phyloP scores from a whole-genome alignment of 1,140 invertebrate genomes.

The Drosophila kanapiae region DNA sequence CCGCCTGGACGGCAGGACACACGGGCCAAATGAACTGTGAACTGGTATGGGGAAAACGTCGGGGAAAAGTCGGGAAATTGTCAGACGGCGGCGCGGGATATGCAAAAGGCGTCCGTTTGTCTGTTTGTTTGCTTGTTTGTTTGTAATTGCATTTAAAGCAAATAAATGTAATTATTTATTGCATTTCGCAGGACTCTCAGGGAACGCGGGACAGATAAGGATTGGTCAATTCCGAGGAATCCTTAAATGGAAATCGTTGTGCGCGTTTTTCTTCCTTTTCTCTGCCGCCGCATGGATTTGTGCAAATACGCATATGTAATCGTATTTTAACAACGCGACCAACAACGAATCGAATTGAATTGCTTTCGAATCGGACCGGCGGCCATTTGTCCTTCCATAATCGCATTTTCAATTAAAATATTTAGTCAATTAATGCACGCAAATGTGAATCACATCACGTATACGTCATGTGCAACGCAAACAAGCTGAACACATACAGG shows the following conservation, averaged over 20 bases:
- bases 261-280: conserved; percentile 7
- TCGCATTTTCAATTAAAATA: conserved; percentile 79
- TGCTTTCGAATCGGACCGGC: conserved; percentile 8
- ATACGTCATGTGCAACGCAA: conserved; percentile 60
- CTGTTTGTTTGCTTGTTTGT: conserved; percentile 60
- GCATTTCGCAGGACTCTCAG: conserved; percentile 64
- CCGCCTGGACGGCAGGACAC: conserved; percentile 31
- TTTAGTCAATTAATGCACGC: conserved; percentile 73
- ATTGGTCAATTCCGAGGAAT: conserved; percentile 3
- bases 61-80: conserved; percentile 43
- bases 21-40: conserved; percentile 73
- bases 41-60: conserved; percentile 7
- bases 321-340: conserved; percentile 50
- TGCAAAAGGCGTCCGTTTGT: conserved; percentile 55
- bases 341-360: neutral
- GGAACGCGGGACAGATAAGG: neutral
- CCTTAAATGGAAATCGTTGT: conserved; percentile 42
- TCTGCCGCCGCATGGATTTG: conserved; percentile 21
- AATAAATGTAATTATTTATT: conserved; percentile 83
- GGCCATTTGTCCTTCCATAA: conserved; percentile 63
- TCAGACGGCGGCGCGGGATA: conserved; percentile 36
- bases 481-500: conserved; percentile 2
- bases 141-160: conserved; percentile 78
- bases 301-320: conserved; percentile 65
- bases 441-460: conserved; percentile 56